Evolutionary conservation across 1,140 invertebrate genomes (phyloP).

Genomic region (Panulirus ornatus): DNA sequence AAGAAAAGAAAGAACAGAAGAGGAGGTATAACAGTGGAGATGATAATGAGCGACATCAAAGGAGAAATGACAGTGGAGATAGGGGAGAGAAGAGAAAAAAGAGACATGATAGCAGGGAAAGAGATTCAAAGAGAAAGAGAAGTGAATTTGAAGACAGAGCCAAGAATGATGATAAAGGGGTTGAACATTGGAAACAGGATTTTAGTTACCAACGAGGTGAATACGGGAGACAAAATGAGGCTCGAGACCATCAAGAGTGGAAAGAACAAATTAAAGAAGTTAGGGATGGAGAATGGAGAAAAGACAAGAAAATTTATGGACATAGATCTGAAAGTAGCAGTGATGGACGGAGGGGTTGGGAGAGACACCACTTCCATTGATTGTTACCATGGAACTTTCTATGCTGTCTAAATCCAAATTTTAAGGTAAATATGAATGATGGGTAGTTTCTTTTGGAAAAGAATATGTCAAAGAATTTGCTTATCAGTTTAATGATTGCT

Average conservation of each 20-base stretch:
- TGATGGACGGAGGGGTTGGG: slow-evolving; percentile 8
- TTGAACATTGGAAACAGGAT: background rate
- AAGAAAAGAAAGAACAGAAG: slow-evolving; percentile 32
- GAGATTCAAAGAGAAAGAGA: slow-evolving; percentile 13
- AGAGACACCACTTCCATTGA: background rate
- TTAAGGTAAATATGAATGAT: background rate
- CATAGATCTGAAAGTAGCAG: background rate
- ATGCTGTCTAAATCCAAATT: no score
- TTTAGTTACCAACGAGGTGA: slow-evolving; percentile 10
- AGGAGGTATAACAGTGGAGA: slow-evolving; percentile 15
- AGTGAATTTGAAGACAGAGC: background rate
- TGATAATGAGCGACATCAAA: slow-evolving; percentile 12
- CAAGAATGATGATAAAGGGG: background rate
- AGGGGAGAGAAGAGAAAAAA: slow-evolving; percentile 8
- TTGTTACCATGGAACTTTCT: no score
- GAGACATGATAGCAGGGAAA: background rate
- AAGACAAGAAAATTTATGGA: slow-evolving; percentile 1
- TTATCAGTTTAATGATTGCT: no score
- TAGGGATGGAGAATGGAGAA: background rate
- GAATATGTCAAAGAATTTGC: no score
- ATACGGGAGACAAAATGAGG: background rate
- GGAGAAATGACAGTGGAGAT: slow-evolving; percentile 17
- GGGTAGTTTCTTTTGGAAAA: background rate
- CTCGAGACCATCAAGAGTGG: slow-evolving; percentile 2
- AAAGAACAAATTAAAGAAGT: slow-evolving; percentile 8